A percentile compares a stretch with the other conserved stretches of the same genome.
These are phyloP conservation scores for Dinoponera quadriceps DNA, from an alignment of 1,140 invertebrate genomes.

Conservation along the genomic window DNA sequence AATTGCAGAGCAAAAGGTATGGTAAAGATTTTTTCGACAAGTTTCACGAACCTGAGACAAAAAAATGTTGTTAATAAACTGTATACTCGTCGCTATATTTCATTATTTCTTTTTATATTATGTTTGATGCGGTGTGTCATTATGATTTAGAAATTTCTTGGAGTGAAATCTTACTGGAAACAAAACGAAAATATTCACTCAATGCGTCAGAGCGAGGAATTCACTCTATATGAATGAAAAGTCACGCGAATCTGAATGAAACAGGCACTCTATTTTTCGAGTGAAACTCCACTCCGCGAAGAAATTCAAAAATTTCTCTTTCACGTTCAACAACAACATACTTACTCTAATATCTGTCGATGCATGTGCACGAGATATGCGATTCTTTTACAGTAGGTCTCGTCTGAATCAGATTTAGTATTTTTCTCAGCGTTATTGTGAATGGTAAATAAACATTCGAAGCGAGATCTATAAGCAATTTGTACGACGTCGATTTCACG, in stretches of 20 bases:
- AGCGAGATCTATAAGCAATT: slow-evolving; percentile 29
- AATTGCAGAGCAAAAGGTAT: slow-evolving; percentile 27
- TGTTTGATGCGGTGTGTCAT: no score
- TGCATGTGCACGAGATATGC: slow-evolving; percentile 2
- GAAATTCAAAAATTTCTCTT: not conserved
- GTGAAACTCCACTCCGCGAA: no score
- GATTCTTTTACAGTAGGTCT: slow-evolving; percentile 22
- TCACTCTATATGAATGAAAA: no score
- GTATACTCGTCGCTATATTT: not conserved
- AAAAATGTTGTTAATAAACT: no score
- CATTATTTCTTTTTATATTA: not conserved
- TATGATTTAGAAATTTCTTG: no score
- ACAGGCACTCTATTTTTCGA: no score
- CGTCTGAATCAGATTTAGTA: not conserved
- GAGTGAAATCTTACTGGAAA: no score
- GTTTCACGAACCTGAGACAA: slow-evolving; percentile 18
- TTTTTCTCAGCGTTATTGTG: not conserved
- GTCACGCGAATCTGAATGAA: no score
- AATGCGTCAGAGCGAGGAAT: no score
- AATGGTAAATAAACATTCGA: slow-evolving; percentile 23
- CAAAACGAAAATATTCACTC: no score
- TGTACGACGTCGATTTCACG: not conserved
- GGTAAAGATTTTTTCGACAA: slow-evolving; percentile 21
- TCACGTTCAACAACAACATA: not conserved
- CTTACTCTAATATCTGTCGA: slow-evolving; percentile 12